phyloP scores from a whole-genome alignment of 2,113 vertebrate genomes.

The Cyprinodon brontotheroides region DNA sequence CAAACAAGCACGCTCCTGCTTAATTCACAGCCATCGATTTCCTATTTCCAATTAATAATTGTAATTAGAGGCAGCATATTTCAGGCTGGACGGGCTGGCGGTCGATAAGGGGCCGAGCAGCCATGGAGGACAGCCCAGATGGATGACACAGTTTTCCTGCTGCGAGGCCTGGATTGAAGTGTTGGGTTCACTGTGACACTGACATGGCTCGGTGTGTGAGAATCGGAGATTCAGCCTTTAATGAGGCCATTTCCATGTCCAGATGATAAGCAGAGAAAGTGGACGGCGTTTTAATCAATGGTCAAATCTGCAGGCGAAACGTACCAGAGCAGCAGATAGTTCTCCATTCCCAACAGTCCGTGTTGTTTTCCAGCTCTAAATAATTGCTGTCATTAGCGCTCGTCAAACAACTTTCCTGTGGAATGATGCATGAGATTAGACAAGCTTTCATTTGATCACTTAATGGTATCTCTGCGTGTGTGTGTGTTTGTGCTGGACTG shows the following conservation, averaged over 20 bases:
- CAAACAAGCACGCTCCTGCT: slow-evolving; percentile 75
- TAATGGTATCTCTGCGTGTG: background rate
- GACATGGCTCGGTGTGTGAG: background rate
- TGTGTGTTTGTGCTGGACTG: background rate
- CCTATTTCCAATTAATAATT: slow-evolving; percentile 98
- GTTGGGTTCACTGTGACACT: slow-evolving; percentile 17
- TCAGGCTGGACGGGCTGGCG: slow-evolving; percentile 79
- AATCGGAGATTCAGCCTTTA: slow-evolving; percentile 19
- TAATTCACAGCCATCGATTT: slow-evolving; percentile 93
- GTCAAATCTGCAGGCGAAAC: slow-evolving; percentile 6
- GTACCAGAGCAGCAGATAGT: background rate
- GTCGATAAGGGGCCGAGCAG: slow-evolving; percentile 77
- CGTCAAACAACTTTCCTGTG: slow-evolving; percentile 30
- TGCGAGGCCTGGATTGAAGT: slow-evolving; percentile 29
- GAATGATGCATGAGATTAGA: slow-evolving; percentile 33
- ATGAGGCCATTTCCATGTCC: slow-evolving; percentile 32
- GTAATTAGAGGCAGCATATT: slow-evolving; percentile 92
- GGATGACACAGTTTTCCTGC: slow-evolving; percentile 79
- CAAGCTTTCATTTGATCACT: slow-evolving; percentile 18
- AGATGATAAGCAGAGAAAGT: slow-evolving; percentile 37
- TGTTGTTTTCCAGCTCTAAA: slow-evolving; percentile 19
- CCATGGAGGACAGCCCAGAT: slow-evolving; percentile 70
- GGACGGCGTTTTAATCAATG: slow-evolving; percentile 18
- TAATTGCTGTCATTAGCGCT: slow-evolving; percentile 48
- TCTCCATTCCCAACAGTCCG: background rate